Conservation (phyloP, 2,797 vertebrate species). For the Manis crassicaudata region DNA sequence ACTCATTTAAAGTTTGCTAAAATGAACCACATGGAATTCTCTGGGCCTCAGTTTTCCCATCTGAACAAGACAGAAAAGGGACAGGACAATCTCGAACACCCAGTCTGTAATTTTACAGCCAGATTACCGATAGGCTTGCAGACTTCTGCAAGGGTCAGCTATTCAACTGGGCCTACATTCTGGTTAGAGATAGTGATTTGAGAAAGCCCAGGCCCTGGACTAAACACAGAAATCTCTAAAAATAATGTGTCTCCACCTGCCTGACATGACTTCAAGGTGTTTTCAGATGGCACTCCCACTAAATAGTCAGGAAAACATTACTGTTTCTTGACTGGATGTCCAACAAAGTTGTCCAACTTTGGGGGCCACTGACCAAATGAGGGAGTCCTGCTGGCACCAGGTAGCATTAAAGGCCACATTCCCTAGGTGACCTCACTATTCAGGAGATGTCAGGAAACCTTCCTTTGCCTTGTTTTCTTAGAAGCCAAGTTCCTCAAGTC, state of each 20-base stretch:
- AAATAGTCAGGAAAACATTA: background rate
- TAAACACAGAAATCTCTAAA: background rate
- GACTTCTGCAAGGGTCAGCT: background rate
- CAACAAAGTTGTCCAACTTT: background rate
- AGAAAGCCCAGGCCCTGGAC: background rate
- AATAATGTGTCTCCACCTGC: background rate
- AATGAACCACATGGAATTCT: background rate
- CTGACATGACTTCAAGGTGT: background rate
- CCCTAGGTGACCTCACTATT: background rate
- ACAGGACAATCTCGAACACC: background rate
- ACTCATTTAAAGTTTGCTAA: background rate
- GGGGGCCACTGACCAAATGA: background rate
- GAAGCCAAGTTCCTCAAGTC: slow-evolving; percentile 4
- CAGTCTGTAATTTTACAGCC: background rate
- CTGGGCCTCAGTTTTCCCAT: background rate
- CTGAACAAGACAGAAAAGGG: background rate
- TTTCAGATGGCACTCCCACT: background rate
- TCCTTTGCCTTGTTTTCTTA: background rate
- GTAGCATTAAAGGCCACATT: background rate
- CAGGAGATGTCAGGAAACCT: background rate
- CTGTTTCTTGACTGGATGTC: background rate
- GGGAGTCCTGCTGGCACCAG: background rate
- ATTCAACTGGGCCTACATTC: background rate
- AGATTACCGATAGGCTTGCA: background rate
- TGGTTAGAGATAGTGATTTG: background rate